phyloP scores from a whole-genome alignment of 2,113 vertebrate genomes.

The Cromileptes altivelis region DNA sequence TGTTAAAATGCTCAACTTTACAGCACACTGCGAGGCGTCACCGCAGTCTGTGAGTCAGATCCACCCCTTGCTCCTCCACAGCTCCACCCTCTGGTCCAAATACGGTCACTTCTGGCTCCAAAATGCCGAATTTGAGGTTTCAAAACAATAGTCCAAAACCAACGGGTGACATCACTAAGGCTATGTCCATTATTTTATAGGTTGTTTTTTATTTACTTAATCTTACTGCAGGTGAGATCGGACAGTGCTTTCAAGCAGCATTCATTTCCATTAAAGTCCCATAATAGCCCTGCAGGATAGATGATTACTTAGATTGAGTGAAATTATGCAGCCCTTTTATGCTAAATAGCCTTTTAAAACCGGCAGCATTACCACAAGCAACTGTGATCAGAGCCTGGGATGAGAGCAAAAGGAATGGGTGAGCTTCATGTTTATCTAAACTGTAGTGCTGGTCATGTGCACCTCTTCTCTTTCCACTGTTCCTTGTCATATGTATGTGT shows the following conservation, averaged over 20 bases:
- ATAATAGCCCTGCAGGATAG: not conserved
- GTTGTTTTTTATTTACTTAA: not conserved
- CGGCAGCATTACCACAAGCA: not conserved
- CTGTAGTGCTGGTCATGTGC: not conserved
- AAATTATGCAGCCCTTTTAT: not conserved
- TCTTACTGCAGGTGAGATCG: not conserved
- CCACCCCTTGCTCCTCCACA: too few species aligned
- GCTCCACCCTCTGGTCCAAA: too few species aligned
- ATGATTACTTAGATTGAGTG: not conserved
- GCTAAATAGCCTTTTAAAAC: not conserved
- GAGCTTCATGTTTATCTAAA: conserved; percentile 20
- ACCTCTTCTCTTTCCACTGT: not conserved
- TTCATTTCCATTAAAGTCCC: not conserved
- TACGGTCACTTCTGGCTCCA: too few species aligned
- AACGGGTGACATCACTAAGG: too few species aligned
- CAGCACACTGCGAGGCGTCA: too few species aligned
- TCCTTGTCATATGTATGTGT: not conserved
- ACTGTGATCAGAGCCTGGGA: not conserved
- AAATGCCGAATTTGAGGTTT: too few species aligned
- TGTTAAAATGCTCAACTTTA: too few species aligned
- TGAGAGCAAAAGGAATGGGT: not conserved
- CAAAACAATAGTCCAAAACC: too few species aligned
- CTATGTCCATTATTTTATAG: not conserved
- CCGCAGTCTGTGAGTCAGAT: too few species aligned
- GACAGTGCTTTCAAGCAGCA: not conserved